phyloP scores from a whole-genome alignment of 2,113 vertebrate species.

The Hemibagrus wyckioides region DNA sequence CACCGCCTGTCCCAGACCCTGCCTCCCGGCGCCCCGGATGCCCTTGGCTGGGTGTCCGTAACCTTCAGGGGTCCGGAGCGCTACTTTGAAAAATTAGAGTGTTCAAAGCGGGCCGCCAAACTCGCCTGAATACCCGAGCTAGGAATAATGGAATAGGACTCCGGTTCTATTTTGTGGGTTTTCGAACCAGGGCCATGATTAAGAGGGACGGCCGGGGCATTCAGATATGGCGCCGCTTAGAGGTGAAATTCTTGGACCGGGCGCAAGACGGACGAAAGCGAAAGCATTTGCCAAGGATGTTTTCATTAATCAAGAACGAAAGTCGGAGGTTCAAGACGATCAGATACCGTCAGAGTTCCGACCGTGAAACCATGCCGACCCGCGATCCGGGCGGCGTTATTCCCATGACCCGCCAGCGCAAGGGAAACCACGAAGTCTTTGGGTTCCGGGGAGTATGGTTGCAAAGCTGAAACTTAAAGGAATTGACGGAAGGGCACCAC shows the following conservation, averaged over 20 bases:
- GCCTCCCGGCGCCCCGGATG: no score
- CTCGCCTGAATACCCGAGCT: no score
- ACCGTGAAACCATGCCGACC: conserved; percentile 38
- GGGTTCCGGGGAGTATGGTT: conserved; percentile 3
- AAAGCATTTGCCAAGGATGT: no score
- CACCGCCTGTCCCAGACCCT: no score
- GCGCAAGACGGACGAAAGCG: no score
- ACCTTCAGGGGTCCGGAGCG: conserved; percentile 54
- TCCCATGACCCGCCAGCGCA: conserved; percentile 4
- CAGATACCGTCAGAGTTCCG: conserved; percentile 16
- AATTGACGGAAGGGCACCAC: no score
- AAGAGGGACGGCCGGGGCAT: conserved; percentile 37
- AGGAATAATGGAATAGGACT: no score
- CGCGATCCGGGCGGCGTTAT: conserved; percentile 30
- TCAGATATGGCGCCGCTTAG: conserved; percentile 57
- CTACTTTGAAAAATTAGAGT: conserved; percentile 59
- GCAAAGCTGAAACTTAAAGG: no score
- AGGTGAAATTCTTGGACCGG: conserved; percentile 59
- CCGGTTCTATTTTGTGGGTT: no score
- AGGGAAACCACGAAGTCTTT: conserved; percentile 13
- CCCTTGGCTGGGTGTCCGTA: conserved; percentile 42
- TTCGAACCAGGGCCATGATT: no score
- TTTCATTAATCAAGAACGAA: no score
- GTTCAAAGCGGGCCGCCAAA: no score
- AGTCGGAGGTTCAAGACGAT: conserved; percentile 55